Conservation (phyloP, 2,113 vertebrate species). For the Dasyprocta punctata region DNA sequence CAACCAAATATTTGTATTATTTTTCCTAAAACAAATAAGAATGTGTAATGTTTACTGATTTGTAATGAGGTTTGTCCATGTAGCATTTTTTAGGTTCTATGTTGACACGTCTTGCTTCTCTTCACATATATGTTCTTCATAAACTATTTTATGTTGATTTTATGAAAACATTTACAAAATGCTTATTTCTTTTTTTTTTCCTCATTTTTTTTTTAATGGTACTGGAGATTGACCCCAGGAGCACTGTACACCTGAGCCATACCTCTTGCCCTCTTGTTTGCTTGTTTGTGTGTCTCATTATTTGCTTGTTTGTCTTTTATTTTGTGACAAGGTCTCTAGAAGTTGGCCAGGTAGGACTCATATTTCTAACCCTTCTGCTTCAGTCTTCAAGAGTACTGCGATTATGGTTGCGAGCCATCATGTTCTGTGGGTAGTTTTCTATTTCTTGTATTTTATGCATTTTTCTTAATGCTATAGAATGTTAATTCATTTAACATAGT, state of each 20-base stretch:
- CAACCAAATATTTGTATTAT: not conserved
- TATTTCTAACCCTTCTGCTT: not conserved
- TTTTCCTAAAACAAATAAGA: not conserved
- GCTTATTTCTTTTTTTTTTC: not conserved
- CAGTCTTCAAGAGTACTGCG: not conserved
- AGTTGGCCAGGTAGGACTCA: not conserved
- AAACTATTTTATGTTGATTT: not conserved
- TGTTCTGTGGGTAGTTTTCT: not conserved
- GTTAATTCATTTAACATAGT: not conserved
- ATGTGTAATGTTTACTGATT: not conserved
- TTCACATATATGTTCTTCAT: not conserved
- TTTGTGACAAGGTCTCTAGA: not conserved
- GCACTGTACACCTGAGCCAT: not conserved
- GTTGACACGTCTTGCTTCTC: no score
- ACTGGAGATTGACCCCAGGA: not conserved
- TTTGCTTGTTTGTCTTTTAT: not conserved
- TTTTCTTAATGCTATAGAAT: not conserved
- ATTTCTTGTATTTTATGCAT: not conserved
- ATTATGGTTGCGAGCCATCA: not conserved
- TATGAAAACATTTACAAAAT: not conserved
- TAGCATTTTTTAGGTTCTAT: not conserved
- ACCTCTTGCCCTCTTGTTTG: not conserved
- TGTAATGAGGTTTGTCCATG: not conserved
- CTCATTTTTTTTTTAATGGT: not conserved
- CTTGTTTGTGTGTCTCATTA: not conserved